Evolutionary conservation across 2,888 invertebrate species (phyloP).

Genomic region (Nudaria mundana): DNA sequence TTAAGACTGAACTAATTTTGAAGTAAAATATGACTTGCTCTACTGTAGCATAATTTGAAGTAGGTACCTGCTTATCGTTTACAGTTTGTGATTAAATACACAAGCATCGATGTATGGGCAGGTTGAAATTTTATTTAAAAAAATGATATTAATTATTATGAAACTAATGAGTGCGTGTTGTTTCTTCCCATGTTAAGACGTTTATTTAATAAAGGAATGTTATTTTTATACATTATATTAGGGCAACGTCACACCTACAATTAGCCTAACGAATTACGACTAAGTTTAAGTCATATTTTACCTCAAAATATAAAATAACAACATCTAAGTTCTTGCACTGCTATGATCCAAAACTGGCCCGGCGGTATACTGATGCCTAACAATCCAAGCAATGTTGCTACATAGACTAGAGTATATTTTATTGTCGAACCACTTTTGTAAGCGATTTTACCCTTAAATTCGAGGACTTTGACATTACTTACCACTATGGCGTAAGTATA

Average conservation of each 20-base stretch:
- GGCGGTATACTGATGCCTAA: slow-evolving; percentile 27
- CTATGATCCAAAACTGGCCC: slow-evolving; percentile 24
- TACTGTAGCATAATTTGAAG: too few species aligned
- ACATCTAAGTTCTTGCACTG: slow-evolving; percentile 10
- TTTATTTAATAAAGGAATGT: too few species aligned
- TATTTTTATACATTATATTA: too few species aligned
- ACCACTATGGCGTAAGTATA: slow-evolving; percentile 13
- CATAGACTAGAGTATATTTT: slow-evolving; percentile 73
- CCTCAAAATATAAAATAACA: slow-evolving; percentile 1
- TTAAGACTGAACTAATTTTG: slow-evolving; percentile 5
- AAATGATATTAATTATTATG: too few species aligned
- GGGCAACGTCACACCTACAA: too few species aligned
- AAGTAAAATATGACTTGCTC: slow-evolving; percentile 13
- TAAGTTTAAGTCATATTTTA: slow-evolving; percentile 6
- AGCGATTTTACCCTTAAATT: slow-evolving; percentile 69
- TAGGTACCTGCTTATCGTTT: neutral
- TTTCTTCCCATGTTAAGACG: too few species aligned
- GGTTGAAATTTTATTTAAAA: neutral
- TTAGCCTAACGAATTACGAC: too few species aligned
- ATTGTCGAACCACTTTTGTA: slow-evolving; percentile 74
- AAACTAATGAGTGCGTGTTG: too few species aligned
- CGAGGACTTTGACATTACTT: slow-evolving; percentile 51
- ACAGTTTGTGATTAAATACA: neutral
- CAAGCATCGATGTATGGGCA: too few species aligned
- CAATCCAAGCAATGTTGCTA: slow-evolving; percentile 61